phyloP scores from a whole-genome alignment of 2,797 vertebrate species.

The Schizopygopsis malacanthus region DNA sequence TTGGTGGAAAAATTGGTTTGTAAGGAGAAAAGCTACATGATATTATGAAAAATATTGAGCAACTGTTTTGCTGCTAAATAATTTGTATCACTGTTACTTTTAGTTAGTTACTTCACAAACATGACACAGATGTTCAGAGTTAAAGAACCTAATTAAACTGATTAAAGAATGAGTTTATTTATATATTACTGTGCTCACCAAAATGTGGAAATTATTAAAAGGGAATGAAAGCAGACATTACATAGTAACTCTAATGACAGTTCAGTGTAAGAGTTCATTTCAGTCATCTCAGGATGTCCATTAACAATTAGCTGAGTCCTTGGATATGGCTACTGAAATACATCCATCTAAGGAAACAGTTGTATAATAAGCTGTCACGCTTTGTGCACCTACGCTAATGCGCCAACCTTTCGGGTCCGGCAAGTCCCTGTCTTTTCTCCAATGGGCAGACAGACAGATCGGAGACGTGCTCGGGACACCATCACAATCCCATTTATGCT shows the following conservation, averaged over 20 bases:
- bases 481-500: slow-evolving; percentile 58
- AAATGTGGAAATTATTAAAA: not conserved
- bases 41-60: not conserved
- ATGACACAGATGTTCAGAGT: not conserved
- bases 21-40: not conserved
- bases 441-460: slow-evolving; percentile 42
- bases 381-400: not conserved
- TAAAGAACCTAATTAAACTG: not conserved
- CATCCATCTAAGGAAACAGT: slow-evolving; percentile 44
- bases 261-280: slow-evolving; percentile 47
- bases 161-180: not conserved
- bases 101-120: not conserved
- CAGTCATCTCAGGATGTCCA: slow-evolving; percentile 40
- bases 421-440: slow-evolving; percentile 23
- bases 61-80: not conserved
- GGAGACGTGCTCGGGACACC: slow-evolving; percentile 34
- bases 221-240: not conserved
- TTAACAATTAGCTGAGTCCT: slow-evolving; percentile 45
- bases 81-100: not conserved
- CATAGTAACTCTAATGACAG: slow-evolving; percentile 17
- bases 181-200: not conserved
- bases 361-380: slow-evolving; percentile 52
- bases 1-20: not conserved
- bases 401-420: slow-evolving; percentile 12
- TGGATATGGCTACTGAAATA: slow-evolving; percentile 39